Base-by-base conservation (phyloP, 2,797 vertebrate genomes). In the Characodon lateralis region DNA sequence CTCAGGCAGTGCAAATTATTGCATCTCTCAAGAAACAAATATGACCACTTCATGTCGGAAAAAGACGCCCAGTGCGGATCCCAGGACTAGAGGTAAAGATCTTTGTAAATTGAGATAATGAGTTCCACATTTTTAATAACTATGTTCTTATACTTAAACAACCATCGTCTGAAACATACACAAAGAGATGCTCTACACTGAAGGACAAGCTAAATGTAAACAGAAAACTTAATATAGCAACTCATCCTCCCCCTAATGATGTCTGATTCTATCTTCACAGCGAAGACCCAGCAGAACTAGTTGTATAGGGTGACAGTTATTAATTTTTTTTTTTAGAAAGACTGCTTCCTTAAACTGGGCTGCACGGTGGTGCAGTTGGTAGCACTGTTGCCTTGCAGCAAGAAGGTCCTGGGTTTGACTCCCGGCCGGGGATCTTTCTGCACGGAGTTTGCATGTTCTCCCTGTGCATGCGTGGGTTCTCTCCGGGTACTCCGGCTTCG, bases 241-340 rank as follows among this genome's bases (percentile, higher is more conserved):
- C 18, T 41, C 26, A 1, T 63, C 72, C 58, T 28, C 69, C 22
- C 24, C 13, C 65, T 72, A 74, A 73, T 9, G 22, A 48, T 61
- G 74, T 2, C 10, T 14, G 46, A 7, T 71, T 65, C 59, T 78
- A 48, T 59, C 31, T 58, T 73, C 1, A 50, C 18, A 71, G 1
- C 2, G 39, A 26, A 61, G 31, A 84, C n/a, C 74, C 71, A 66
- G 76, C 61, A 56, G 9, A 65, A 85, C 76, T 77, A 41, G 77
- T 85, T 86, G 35, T 81, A 66, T 83, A 8, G 31, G 80, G 39
- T 59, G n/a, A 66, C 48, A 0, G 8, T 50, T 26, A 77, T 41
- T 66, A 20, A 13, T 56, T 43, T 35, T 28, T 31, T 50, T 22
- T 77, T 77, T n/a, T 48, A 63, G 43, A 72, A 39, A 28, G 55